Percentiles rank a stretch among this genome's conserved stretches.
Conservation (phyloP, 2,113 vertebrate genomes). For the Platichthys stellatus region DNA sequence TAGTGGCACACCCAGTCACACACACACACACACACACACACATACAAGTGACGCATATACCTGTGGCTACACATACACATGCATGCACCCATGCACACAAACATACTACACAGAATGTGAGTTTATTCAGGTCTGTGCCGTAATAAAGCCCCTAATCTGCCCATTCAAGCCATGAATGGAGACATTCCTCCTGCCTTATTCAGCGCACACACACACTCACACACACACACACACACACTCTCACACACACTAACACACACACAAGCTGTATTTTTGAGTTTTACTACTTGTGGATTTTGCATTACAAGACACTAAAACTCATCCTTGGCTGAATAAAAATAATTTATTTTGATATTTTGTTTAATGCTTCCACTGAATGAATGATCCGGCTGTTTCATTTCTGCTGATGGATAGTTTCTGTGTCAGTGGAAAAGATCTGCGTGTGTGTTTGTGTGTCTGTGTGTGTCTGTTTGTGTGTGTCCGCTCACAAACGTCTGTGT, state of each 20-base stretch:
- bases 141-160: slow-evolving; percentile 73
- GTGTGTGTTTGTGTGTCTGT: slow-evolving; percentile 15
- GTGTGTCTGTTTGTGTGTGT: slow-evolving; percentile 19
- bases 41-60: slow-evolving; percentile 31
- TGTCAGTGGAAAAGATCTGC: slow-evolving; percentile 28
- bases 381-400: slow-evolving; percentile 27
- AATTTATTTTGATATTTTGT: slow-evolving; percentile 10
- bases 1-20: slow-evolving; percentile 17
- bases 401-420: slow-evolving; percentile 28
- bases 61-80: slow-evolving; percentile 26
- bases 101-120: slow-evolving; percentile 43
- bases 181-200: slow-evolving; percentile 70
- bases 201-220: slow-evolving; percentile 45
- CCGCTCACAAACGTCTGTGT: slow-evolving; percentile 38
- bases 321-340: neutral
- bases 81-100: slow-evolving; percentile 29
- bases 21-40: slow-evolving; percentile 39
- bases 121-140: slow-evolving; percentile 65
- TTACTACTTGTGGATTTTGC: slow-evolving; percentile 21
- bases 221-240: slow-evolving; percentile 48
- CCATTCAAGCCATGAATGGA: slow-evolving; percentile 73
- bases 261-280: slow-evolving; percentile 34
- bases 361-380: slow-evolving; percentile 8
- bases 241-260: slow-evolving; percentile 53
- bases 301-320: slow-evolving; percentile 31